These are phyloP conservation scores for Megathymus violae DNA, from an alignment of 1,140 invertebrate species.

Conservation along the genomic window DNA sequence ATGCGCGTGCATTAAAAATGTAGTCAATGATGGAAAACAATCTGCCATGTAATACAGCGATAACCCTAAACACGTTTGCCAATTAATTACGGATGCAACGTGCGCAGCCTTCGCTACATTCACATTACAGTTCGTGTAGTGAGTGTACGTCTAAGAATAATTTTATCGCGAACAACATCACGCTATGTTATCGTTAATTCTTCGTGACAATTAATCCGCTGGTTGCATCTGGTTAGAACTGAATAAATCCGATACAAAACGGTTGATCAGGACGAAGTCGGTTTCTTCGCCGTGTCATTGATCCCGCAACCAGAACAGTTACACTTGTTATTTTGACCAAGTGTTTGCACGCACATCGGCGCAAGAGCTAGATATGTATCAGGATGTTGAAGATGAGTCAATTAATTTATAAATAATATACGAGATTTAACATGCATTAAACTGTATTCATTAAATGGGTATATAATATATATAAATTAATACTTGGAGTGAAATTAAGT, in stretches of 20 bases:
- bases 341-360: constrained; percentile 9
- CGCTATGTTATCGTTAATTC: constrained; percentile 55
- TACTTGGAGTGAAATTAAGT: no score
- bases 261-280: constrained; percentile 51
- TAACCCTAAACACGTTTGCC: constrained; percentile 26
- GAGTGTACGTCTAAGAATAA: constrained; percentile 44
- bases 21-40: constrained; percentile 14
- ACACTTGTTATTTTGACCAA: constrained; percentile 26
- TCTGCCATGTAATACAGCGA: constrained; percentile 19
- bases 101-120: constrained; percentile 27
- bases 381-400: constrained; percentile 6
- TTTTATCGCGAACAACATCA: constrained; percentile 44
- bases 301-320: constrained; percentile 37
- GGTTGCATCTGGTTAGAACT: constrained; percentile 49
- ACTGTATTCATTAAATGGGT: background rate
- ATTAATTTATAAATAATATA: background rate
- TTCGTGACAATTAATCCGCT: constrained; percentile 53
- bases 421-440: background rate
- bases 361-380: background rate
- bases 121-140: constrained; percentile 24
- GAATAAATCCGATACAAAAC: constrained; percentile 46
- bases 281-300: constrained; percentile 51
- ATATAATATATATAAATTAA: no score
- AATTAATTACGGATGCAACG: constrained; percentile 31
- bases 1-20: constrained; percentile 4